Conservation (phyloP, 2,888 invertebrate species). For the Anorthoa munda region DNA sequence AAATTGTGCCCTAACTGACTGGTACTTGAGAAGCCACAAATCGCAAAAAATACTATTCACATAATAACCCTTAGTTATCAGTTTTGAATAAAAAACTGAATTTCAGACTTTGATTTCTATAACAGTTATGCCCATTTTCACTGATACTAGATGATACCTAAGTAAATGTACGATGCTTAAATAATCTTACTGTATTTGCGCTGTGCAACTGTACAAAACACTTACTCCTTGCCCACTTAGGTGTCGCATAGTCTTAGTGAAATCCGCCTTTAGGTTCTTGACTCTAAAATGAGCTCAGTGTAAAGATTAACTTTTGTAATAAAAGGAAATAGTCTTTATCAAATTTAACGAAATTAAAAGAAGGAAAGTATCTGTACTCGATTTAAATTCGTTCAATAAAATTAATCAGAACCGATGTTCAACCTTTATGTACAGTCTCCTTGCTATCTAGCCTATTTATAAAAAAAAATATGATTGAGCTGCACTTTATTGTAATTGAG, state of each 20-base stretch:
- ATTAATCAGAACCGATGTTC: not conserved
- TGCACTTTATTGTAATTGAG: constrained; percentile 24
- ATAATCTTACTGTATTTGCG: not conserved
- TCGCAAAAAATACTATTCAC: not conserved
- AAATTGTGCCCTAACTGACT: too few relatives aligned
- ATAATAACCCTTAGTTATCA: not conserved
- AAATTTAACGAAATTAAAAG: not conserved
- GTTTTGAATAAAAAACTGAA: not conserved
- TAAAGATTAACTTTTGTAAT: not conserved
- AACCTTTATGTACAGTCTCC: constrained; percentile 2
- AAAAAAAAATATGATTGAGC: not conserved
- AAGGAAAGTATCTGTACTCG: not conserved
- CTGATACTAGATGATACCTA: not conserved
- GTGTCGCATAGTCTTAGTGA: not conserved
- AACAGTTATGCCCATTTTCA: not conserved
- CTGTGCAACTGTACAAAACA: not conserved
- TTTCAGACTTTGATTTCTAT: too few relatives aligned
- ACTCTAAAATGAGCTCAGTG: not conserved
- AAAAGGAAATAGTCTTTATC: not conserved
- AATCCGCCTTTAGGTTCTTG: not conserved
- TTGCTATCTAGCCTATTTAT: constrained; percentile 7
- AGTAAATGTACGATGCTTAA: not conserved
- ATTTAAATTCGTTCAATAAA: not conserved
- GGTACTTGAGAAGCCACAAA: too few relatives aligned
- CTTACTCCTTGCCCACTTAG: not conserved